phyloP scores from a whole-genome alignment of 2,888 invertebrate genomes.

The Dilophus febrilis region DNA sequence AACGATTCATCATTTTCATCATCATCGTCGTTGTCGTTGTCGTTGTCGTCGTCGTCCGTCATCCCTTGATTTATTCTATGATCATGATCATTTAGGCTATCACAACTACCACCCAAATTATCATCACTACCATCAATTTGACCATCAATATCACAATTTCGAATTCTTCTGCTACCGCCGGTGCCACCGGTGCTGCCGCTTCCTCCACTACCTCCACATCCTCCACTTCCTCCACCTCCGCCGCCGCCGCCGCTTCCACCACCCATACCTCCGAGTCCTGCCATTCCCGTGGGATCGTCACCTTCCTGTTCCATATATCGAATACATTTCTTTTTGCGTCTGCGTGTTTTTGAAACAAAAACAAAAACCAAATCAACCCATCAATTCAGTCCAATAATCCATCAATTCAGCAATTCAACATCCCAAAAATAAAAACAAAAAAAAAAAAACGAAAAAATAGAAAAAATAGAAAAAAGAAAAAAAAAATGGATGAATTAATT shows the following conservation, averaged over 20 bases:
- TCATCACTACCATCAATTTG: constrained; percentile 43
- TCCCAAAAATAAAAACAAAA: no score
- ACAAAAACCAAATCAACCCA: constrained; percentile 5
- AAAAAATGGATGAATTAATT: not conserved
- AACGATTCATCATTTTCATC: constrained; percentile 47
- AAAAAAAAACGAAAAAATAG: constrained; percentile 5
- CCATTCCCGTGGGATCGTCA: constrained; percentile 38
- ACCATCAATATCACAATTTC: constrained; percentile 23
- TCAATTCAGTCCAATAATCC: no score
- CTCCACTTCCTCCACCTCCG: no score
- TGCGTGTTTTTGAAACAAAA: constrained; percentile 24
- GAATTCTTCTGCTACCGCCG: no score
- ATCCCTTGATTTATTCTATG: constrained; percentile 45
- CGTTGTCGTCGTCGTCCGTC: constrained; percentile 4
- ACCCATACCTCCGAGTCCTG: constrained; percentile 38
- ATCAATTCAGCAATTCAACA: no score
- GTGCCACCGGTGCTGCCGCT: no score
- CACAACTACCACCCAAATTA: constrained; percentile 62
- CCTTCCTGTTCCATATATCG: constrained; percentile 80
- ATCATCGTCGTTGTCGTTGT: constrained; percentile 2
- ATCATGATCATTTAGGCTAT: constrained; percentile 57
- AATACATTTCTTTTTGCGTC: constrained; percentile 95
- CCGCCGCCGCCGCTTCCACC: constrained; percentile 65
- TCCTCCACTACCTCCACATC: no score
- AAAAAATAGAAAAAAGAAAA: not conserved